Evolutionary conservation across 1,140 invertebrate species (phyloP), one percentile per base, ranked within the genome.

Genomic region (Pararge aegeria): DNA sequence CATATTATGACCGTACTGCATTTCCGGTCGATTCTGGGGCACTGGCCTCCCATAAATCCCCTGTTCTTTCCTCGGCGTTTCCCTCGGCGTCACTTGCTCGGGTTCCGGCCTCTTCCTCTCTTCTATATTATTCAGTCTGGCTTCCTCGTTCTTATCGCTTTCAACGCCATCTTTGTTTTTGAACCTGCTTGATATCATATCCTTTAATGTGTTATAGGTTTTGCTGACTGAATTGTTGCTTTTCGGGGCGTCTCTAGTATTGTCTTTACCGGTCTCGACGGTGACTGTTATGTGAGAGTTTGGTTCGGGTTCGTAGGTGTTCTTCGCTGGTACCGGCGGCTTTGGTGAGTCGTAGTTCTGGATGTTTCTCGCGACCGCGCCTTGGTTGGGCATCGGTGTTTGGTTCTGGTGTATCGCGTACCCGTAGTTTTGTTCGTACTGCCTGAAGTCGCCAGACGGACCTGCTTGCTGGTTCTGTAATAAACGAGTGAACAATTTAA

Each of bases 151-250:
- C 13, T 92, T 90, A 6, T 92, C 91, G 29, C 56, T 59, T 13
- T 86, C 84, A 68, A 78, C 83, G 50, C 75, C 89, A n/a, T 94
- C 93, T 73, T 93, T 93, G 57, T 90, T 93, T 71, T 94, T 94
- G 78, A 96, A 96, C 75, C 94, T 93, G 83, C 94, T 95, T 4
- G 95, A 95, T 72, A 96, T 95, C 91, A 96, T 96, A 76, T 96
- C 95, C 90, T 96, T 96, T 54, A 96, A 93, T 16, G 95, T 94
- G 73, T 96, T 94, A 75, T 96, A 96, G 0, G 95, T 96, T 80
- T 95, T 94, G 37, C 93, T 93, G 42, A 94, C 90, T 2, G 93
- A 92, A 77, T 94, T 94, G 16, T 91, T 90, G 61, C 91, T 93
- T 65, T 93, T 93, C 6, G 93, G 92, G 0, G 90, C 83, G 64